These are phyloP conservation scores for Pinna nobilis DNA, from an alignment of 1,140 invertebrate species.

Conservation along the genomic window DNA sequence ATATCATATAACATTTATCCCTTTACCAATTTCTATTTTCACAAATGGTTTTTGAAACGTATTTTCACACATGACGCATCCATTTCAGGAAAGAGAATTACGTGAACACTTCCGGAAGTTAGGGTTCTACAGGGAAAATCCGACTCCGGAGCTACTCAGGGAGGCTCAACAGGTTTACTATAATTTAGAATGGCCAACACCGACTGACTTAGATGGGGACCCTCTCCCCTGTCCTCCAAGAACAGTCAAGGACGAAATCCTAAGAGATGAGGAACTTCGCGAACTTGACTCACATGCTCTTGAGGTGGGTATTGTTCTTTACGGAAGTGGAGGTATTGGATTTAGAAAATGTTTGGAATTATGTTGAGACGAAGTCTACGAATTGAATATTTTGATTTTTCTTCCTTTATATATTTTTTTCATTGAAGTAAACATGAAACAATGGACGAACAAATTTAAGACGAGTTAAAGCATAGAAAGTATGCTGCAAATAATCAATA, in stretches of 20 bases:
- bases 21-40: no score
- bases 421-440: no score
- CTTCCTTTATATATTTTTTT: no score
- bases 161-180: constrained; percentile 40
- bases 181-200: constrained; percentile 31
- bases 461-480: no score
- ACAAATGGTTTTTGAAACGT: no score
- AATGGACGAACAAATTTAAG: no score
- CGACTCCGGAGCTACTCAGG: constrained; percentile 37
- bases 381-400: no score
- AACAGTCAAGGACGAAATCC: constrained; percentile 20
- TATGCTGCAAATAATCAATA: no score
- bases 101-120: constrained; percentile 25
- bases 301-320: constrained; percentile 34
- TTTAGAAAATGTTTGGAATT: no score
- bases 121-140: constrained; percentile 37
- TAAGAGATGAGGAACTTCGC: constrained; percentile 16
- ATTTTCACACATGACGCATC: not conserved
- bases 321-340: no score
- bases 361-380: no score
- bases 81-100: constrained; percentile 31
- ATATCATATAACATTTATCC: no score
- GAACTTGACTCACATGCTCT: constrained; percentile 38
- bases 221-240: constrained; percentile 26
- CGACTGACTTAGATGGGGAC: constrained; percentile 33